Evolutionary conservation across 2,888 invertebrate species (phyloP).

Genomic region (Clunio marinus): DNA sequence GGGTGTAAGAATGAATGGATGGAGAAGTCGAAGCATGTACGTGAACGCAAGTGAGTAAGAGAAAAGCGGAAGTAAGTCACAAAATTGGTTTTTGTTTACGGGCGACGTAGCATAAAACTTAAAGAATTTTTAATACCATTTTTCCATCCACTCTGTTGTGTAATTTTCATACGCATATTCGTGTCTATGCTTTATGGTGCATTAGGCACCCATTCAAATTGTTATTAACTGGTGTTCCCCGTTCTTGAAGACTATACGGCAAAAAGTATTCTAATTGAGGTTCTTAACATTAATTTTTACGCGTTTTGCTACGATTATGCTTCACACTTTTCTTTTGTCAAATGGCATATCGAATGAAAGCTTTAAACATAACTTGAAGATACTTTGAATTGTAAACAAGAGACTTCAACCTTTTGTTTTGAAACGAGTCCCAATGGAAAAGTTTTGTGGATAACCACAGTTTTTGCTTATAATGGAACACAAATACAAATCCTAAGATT

Average conservation of each 20-base stretch:
- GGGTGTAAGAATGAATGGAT: too few species aligned
- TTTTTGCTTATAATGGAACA: too few species aligned
- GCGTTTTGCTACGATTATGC: background rate
- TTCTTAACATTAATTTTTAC: background rate
- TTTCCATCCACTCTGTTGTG: background rate
- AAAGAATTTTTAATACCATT: background rate
- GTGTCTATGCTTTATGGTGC: conserved; percentile 32
- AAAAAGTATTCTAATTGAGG: conserved; percentile 5
- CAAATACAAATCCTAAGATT: too few species aligned
- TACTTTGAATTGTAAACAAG: background rate
- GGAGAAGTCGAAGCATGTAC: background rate
- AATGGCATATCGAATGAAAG: background rate
- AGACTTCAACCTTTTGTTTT: too few species aligned
- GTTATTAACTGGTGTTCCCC: background rate
- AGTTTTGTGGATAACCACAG: too few species aligned
- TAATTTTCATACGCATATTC: conserved; percentile 15
- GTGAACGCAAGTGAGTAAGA: background rate
- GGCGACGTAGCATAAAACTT: conserved; percentile 23
- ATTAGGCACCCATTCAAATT: conserved; percentile 27
- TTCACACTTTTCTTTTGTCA: background rate
- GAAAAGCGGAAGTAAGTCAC: conserved; percentile 30
- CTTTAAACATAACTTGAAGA: too few species aligned
- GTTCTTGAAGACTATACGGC: background rate
- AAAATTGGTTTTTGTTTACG: conserved; percentile 34
- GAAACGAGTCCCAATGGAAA: too few species aligned